phyloP scores from a whole-genome alignment of 2,113 vertebrate species.

The Oxyruncus cristatus region DNA sequence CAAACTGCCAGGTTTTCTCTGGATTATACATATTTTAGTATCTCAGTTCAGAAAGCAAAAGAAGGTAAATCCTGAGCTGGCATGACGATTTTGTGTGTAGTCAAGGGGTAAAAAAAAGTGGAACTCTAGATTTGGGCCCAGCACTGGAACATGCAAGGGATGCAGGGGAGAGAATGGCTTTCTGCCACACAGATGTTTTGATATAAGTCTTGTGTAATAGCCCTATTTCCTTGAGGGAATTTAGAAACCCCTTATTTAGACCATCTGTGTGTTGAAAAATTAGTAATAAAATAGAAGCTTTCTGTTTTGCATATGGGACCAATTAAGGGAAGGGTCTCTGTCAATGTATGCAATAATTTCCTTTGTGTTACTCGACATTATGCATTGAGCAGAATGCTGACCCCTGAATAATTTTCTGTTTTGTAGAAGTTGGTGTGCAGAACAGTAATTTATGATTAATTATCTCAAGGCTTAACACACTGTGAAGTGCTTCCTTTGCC shows the following conservation, averaged over 20 bases:
- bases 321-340: not conserved
- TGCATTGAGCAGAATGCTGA: not conserved
- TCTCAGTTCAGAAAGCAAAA: not conserved
- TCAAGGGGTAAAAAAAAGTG: not conserved
- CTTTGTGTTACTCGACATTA: not conserved
- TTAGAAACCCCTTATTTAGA: not conserved
- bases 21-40: not conserved
- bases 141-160: not conserved
- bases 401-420: not conserved
- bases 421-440: not conserved
- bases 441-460: not conserved
- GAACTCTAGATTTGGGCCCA: fast-evolving
- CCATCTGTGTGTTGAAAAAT: not conserved
- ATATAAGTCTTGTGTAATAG: not conserved
- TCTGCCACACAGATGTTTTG: not conserved
- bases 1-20: slow-evolving; percentile 1
- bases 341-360: not conserved
- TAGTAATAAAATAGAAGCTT: not conserved
- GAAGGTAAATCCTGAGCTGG: not conserved
- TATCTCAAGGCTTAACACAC: not conserved
- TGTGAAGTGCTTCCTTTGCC: not conserved
- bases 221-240: not conserved
- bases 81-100: not conserved
- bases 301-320: not conserved
- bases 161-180: not conserved